Evolutionary conservation across 2,113 vertebrate species (phyloP).

Genomic region (Leptodactylus fuscus): DNA sequence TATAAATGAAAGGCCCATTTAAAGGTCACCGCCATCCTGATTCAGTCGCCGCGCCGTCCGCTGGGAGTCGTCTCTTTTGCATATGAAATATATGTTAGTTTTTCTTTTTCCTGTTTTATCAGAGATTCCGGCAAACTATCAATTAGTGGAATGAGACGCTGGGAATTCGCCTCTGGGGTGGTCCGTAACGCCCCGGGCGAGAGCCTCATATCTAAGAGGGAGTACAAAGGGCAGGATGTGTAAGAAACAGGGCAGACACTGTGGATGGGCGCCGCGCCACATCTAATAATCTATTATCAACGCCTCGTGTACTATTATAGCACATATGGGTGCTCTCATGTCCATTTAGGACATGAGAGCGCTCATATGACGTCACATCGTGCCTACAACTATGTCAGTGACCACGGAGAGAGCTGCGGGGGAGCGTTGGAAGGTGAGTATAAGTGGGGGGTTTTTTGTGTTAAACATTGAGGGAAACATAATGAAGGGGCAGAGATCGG

Average conservation of each 20-base stretch:
- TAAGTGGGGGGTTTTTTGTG: too few relatives aligned
- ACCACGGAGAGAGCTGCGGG: too few relatives aligned
- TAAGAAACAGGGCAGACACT: neutral
- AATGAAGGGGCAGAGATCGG: too few relatives aligned
- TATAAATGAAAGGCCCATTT: too few relatives aligned
- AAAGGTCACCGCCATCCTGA: neutral
- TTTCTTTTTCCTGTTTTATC: neutral
- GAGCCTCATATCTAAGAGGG: neutral
- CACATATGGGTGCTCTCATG: neutral
- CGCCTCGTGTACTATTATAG: neutral
- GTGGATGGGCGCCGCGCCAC: neutral
- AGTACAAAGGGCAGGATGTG: neutral
- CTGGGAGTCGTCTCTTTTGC: neutral
- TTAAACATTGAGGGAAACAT: too few relatives aligned
- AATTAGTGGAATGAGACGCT: neutral
- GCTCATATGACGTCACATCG: too few relatives aligned
- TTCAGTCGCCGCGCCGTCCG: neutral
- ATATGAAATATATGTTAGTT: neutral
- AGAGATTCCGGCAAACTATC: neutral
- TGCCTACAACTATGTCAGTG: too few relatives aligned
- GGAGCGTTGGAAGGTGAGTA: too few relatives aligned
- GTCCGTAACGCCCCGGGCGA: too few relatives aligned
- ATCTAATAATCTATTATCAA: neutral
- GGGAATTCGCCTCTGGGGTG: neutral
- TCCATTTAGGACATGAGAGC: neutral